These are phyloP conservation scores for Frieseomelitta varia DNA, from an alignment of 1,140 invertebrate genomes.

Conservation along the genomic window DNA sequence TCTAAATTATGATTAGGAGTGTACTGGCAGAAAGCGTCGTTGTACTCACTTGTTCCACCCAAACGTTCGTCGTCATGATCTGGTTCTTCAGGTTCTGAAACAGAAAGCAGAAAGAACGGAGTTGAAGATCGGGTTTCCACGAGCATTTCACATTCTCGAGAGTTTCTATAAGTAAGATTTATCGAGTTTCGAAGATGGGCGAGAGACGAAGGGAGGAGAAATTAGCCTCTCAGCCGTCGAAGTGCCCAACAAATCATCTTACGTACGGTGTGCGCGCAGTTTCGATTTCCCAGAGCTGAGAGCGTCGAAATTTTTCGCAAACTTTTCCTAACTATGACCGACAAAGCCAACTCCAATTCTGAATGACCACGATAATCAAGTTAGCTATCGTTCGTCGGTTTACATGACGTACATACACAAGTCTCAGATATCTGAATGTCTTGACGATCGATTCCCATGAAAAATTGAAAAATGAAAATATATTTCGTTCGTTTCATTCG, in stretches of 20 bases:
- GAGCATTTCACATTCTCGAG: constrained; percentile 27
- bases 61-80: constrained; percentile 98
- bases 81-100: constrained; percentile 97
- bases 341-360: background rate
- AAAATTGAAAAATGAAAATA: background rate
- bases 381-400: background rate
- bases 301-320: background rate
- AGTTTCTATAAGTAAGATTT: constrained; percentile 57
- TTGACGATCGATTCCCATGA: background rate
- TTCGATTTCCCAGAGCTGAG: background rate
- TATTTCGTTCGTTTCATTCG: too few relatives aligned
- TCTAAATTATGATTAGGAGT: background rate
- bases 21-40: background rate
- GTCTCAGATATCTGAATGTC: background rate
- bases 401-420: background rate
- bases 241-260: constrained; percentile 55
- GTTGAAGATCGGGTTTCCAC: constrained; percentile 45
- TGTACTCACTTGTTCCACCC: constrained; percentile 95
- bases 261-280: background rate
- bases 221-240: constrained; percentile 15
- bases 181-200: constrained; percentile 55
- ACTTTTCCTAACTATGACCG: background rate
- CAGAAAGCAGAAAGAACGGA: constrained; percentile 80
- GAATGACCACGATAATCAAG: background rate
- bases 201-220: constrained; percentile 3